Conservation (phyloP, 2,888 invertebrate species). For the Girardia tigrina region DNA sequence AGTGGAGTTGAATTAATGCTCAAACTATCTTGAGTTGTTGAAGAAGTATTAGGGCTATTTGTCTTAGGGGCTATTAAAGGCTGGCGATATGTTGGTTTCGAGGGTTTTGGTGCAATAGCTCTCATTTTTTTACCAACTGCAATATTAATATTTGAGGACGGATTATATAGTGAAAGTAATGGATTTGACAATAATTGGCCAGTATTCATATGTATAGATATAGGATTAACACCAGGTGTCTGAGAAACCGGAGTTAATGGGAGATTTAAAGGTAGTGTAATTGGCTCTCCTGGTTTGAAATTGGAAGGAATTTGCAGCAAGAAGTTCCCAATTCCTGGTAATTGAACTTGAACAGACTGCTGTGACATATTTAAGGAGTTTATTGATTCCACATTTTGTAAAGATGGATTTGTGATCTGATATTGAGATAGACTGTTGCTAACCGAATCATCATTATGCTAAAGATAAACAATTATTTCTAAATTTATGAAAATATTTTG, state of each 20-base stretch:
- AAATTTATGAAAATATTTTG: no score
- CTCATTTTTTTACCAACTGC: constrained; percentile 31
- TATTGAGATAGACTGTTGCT: background rate
- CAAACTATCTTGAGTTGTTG: background rate
- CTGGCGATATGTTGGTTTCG: constrained; percentile 12
- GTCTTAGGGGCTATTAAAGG: constrained; percentile 28
- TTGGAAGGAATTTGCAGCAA: constrained; percentile 17
- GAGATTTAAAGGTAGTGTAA: constrained; percentile 1
- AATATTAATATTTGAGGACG: background rate
- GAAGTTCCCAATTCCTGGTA: background rate
- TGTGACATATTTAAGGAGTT: background rate
- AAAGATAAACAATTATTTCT: no score
- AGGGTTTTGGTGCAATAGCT: constrained; percentile 32
- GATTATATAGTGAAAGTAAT: constrained; percentile 5
- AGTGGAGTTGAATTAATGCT: background rate
- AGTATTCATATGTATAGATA: background rate
- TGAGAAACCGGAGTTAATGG: background rate
- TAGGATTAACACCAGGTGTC: constrained; percentile 8
- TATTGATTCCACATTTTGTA: background rate
- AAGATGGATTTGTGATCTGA: background rate
- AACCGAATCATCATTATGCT: background rate
- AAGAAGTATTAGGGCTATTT: constrained; percentile 5
- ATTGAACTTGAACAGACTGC: background rate
- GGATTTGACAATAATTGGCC: constrained; percentile 6
- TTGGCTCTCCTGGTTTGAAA: background rate